Conservation (phyloP, 2,888 invertebrate genomes). For the Ptilodon capucinus region DNA sequence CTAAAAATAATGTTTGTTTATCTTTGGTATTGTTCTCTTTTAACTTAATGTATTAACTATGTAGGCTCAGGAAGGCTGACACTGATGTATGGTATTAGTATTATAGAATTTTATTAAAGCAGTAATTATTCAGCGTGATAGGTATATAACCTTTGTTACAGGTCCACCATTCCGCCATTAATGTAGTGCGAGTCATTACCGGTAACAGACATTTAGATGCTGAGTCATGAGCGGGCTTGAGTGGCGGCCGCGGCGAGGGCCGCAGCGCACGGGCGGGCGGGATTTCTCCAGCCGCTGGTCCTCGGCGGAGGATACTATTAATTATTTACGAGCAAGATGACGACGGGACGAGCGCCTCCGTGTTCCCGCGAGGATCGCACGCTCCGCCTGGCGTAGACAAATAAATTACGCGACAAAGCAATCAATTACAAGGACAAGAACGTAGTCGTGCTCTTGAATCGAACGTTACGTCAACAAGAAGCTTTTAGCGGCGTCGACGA, state of each 20-base stretch:
- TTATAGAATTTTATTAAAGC: not conserved
- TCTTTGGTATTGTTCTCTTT: not conserved
- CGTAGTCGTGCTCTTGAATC: constrained; percentile 71
- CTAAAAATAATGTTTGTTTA: constrained; percentile 9
- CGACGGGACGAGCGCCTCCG: constrained; percentile 59
- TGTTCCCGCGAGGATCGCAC: constrained; percentile 68
- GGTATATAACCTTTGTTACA: constrained; percentile 1
- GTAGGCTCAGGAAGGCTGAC: not conserved
- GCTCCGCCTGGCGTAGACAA: constrained; percentile 64
- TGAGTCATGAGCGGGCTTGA: constrained; percentile 49
- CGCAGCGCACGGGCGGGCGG: constrained; percentile 25
- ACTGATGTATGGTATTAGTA: not conserved
- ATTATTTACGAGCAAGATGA: constrained; percentile 75
- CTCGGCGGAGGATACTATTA: constrained; percentile 54
- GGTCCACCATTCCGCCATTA: constrained; percentile 19
- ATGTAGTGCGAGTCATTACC: constrained; percentile 49
- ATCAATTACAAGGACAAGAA: constrained; percentile 80
- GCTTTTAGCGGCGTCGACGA: constrained; percentile 72
- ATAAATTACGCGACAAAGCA: constrained; percentile 83
- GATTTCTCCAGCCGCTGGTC: constrained; percentile 10
- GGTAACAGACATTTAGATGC: constrained; percentile 46
- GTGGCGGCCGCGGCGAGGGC: constrained; percentile 7
- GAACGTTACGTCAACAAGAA: constrained; percentile 80
- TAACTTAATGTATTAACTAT: not conserved
- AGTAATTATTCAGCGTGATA: not conserved